A percentile compares a stretch with the other conserved stretches of the same genome.
Evolutionary conservation across 2,113 vertebrate genomes (phyloP).

Genomic region (Colius striatus): DNA sequence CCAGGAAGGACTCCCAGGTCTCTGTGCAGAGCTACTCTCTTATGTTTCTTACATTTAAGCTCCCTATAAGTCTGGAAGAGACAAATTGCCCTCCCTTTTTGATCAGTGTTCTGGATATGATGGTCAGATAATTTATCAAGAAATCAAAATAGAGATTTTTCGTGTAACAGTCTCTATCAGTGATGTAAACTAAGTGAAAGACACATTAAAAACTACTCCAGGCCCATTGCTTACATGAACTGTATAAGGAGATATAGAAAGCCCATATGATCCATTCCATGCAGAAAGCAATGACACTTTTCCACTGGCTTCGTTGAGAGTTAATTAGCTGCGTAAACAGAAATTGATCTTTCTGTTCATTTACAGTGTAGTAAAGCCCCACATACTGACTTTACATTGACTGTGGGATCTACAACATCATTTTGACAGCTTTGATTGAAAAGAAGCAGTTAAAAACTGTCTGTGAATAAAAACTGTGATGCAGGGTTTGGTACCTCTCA

Average conservation of each 20-base stretch:
- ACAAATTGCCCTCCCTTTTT: background rate
- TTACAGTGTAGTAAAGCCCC: background rate
- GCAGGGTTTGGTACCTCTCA: background rate
- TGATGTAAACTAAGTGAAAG: constrained; percentile 17
- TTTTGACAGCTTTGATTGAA: constrained; percentile 62
- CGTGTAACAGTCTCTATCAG: background rate
- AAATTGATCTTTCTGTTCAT: constrained; percentile 46
- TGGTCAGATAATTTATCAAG: background rate
- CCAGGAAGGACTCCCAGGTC: too few species aligned
- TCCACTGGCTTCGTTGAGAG: background rate
- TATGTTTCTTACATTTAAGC: background rate
- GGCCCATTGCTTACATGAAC: background rate
- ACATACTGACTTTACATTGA: background rate
- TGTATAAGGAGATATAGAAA: background rate
- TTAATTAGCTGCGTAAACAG: constrained; percentile 4
- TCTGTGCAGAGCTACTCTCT: too few species aligned
- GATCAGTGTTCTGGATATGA: constrained; percentile 13
- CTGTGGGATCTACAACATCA: constrained; percentile 8
- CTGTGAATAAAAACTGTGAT: constrained; percentile 30
- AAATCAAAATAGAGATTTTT: constrained; percentile 28
- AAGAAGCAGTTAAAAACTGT: constrained; percentile 56
- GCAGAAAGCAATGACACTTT: background rate
- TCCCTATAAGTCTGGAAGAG: background rate
- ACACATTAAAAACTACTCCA: constrained; percentile 7
- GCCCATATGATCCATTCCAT: background rate